Base-by-base conservation (phyloP, 2,888 invertebrate species). In the Campoplex capitator region DNA sequence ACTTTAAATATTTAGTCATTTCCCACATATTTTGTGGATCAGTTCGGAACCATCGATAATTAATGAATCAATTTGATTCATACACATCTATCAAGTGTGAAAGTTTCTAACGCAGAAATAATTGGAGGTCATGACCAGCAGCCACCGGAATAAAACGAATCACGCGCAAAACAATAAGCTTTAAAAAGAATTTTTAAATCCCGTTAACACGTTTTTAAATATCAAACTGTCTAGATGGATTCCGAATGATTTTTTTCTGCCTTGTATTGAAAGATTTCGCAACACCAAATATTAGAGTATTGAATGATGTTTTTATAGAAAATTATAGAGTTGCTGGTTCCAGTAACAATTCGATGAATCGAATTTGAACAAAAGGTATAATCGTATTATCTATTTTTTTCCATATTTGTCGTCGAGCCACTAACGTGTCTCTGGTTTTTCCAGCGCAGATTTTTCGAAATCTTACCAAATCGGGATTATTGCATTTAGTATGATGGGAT, bases 71-170 rank as follows among this genome's bases (percentile, higher is more conserved):
- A 78, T 58, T 48, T 81, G 78, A 79, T 65, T 73, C 6, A 77
- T 58, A 56, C 70, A 35, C 54, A 51, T 76, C 73, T 51, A 81
- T 48, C 35, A 62, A 67, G 35, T 18, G 67, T 38, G 28, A 54
- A 58, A 58, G 48, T 56, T 42, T 42, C 42, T 42, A 42, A 42
- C 9, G 18, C 42, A 32, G 35, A 56, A 80, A 62, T 75, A 81
- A 85, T 74, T 70, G 51, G 62, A 38, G 84, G 79, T 74, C 70
- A 13, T 70, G 75, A 74, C 65, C 58, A 62, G 73, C 58, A 62
- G 73, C 65, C 28, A 38, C 45, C 18, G 45, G 65, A 68, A 75
- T 82, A 45, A 42, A 75, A 74, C 42, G 18, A 65, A 54, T 74
- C 74, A n/a, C 23, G n/a, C 6, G 23, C 51, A 16, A 58, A 51